phyloP scores from a whole-genome alignment of 2,888 invertebrate genomes.

The Tachina fera region DNA sequence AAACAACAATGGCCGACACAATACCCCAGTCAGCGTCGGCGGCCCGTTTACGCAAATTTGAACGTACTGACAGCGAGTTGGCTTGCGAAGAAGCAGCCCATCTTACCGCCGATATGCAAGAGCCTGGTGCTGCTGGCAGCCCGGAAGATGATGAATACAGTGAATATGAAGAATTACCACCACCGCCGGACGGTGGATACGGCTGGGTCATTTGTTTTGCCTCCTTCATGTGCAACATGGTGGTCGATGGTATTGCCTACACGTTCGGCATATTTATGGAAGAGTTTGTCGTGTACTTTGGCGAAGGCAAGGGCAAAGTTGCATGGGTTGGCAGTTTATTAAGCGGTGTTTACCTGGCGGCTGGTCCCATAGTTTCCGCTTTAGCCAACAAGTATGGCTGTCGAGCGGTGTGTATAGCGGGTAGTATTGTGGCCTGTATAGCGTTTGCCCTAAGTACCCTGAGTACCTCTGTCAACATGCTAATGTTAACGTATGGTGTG shows the following conservation, averaged over 20 bases:
- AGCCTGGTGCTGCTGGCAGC: slow-evolving; percentile 81
- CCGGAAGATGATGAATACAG: slow-evolving; percentile 85
- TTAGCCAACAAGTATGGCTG: slow-evolving; percentile 98
- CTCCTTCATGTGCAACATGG: slow-evolving; percentile 98
- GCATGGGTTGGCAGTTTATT: slow-evolving; percentile 98
- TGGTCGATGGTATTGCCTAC: slow-evolving; percentile 99
- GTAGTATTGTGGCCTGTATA: slow-evolving; percentile 91
- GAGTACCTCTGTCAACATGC: slow-evolving; percentile 92
- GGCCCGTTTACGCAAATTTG: slow-evolving; percentile 83
- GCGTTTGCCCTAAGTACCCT: slow-evolving; percentile 95
- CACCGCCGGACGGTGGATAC: slow-evolving; percentile 95
- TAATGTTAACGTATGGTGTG: slow-evolving; percentile 96
- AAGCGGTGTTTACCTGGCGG: slow-evolving; percentile 97
- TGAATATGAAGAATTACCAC: slow-evolving; percentile 91
- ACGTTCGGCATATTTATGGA: slow-evolving; percentile 97
- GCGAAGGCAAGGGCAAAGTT: slow-evolving; percentile 92
- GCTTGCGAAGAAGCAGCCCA: slow-evolving; percentile 93
- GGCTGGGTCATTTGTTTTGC: slow-evolving; percentile 97
- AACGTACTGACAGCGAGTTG: slow-evolving; percentile 91
- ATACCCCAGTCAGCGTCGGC: slow-evolving; percentile 74
- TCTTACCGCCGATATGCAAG: slow-evolving; percentile 86
- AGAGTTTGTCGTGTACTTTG: slow-evolving; percentile 91
- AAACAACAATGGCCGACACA: slow-evolving; percentile 76
- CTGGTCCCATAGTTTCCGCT: slow-evolving; percentile 97
- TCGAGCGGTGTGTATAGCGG: slow-evolving; percentile 95